Evolutionary conservation across 1,140 invertebrate species (phyloP), one percentile per base, ranked within the genome.

Genomic region (Tetranychus cinnabarinus): DNA sequence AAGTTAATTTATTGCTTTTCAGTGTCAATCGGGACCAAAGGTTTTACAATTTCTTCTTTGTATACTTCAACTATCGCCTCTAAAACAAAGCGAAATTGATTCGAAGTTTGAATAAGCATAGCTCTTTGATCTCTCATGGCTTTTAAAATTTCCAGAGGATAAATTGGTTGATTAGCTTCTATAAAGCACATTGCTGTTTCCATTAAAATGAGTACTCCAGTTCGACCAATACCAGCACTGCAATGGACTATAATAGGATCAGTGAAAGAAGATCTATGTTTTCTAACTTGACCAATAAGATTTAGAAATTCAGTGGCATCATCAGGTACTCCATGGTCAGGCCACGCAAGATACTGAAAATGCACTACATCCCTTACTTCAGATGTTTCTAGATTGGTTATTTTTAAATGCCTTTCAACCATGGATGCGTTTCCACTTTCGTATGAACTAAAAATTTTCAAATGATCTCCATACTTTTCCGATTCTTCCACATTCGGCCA

Each of bases 341-440:
- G 85, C 95, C 96, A 98, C 60, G 90, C 89, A 39, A 97, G 75
- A 78, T 93, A 99, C 72, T 99, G 95, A 80, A 99, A 99, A 74
- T 98, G 93, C 0, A 95, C 98, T 35, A 99, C 91, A 0, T 95
- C 99, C 42, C 95, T 79, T 7, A 39, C 36, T 75, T 99, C 93
- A 56, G 87, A 85, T 0, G 91, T 97, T 64, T 86, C 81, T 58
- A 92, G 75, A 75, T 98, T 98, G 75, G 98, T 99, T 74, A 99
- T 74, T 73, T 98, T 99, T 76, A 99, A 96, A 67, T 88, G 95
- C 58, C 96, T 80, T 23, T 23, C 23, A 31, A 99, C 93, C 67
- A 99, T 76, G 72, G 97, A 99, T 71, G 98, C 93, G 67, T 97
- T 23, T 23, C 23, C 23, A 23, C 23, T 23, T 23, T 23, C 23